phyloP scores from a whole-genome alignment of 2,797 vertebrate genomes.

The Bradypodion pumilum region DNA sequence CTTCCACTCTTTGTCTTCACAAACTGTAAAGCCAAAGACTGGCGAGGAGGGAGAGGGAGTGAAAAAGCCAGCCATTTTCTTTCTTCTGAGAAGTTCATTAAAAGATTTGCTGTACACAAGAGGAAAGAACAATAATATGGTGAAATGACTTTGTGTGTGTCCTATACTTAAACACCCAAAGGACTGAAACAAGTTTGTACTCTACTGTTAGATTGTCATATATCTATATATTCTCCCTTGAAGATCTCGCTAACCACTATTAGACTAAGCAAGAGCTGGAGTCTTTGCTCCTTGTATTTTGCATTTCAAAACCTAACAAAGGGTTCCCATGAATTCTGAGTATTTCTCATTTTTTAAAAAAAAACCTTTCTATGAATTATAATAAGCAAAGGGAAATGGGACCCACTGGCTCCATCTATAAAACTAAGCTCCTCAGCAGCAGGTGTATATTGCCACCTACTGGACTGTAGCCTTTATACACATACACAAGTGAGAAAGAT shows the following conservation, averaged over 20 bases:
- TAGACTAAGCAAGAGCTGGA: slow-evolving; percentile 65
- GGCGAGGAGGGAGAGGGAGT: background rate
- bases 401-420: slow-evolving; percentile 38
- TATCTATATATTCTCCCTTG: background rate
- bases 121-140: slow-evolving; percentile 46
- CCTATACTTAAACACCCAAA: slow-evolving; percentile 55
- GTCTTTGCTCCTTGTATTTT: slow-evolving; percentile 61
- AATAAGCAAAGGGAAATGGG: slow-evolving; percentile 56
- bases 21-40: slow-evolving; percentile 34
- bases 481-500: slow-evolving; percentile 10
- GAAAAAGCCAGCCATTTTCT: slow-evolving; percentile 64
- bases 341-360: slow-evolving; percentile 62
- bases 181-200: slow-evolving; percentile 48
- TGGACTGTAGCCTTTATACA: slow-evolving; percentile 27
- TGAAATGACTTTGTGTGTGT: slow-evolving; percentile 46
- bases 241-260: slow-evolving; percentile 53
- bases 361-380: slow-evolving; percentile 71
- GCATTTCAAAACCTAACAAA: slow-evolving; percentile 74
- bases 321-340: slow-evolving; percentile 71
- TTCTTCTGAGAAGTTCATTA: slow-evolving; percentile 60
- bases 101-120: slow-evolving; percentile 57
- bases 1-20: slow-evolving; percentile 61
- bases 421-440: slow-evolving; percentile 21
- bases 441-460: slow-evolving; percentile 75
- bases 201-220: slow-evolving; percentile 38